Evolutionary conservation across 1,140 invertebrate species (phyloP), one percentile per base, ranked within the genome.

Genomic region (Drosophila kepulauana): DNA sequence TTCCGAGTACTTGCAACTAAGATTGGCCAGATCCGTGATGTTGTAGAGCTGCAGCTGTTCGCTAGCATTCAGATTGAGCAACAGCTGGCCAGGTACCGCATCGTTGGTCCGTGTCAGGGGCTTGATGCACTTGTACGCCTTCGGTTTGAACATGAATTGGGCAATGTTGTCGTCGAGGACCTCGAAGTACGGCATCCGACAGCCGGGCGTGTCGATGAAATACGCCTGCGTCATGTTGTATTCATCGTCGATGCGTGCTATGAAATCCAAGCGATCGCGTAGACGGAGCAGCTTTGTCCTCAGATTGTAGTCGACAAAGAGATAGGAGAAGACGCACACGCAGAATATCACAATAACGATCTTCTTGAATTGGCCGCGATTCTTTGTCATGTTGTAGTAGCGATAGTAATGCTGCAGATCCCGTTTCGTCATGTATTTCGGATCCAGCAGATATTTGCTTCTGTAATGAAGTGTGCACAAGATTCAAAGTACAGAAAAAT

Each of bases 181-280:
- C 75, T 96, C 94, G 58, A 98, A 93, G 7, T 95, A 94, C 1
- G 97, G 96, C 76, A 98, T 97, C 3, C 95, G 95, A 90, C 97
- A 98, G 16, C 96, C 96, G 6, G 94, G 92, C 1, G 95, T 97
- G 75, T 95, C 94, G n/a, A 98, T 95, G 11, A 94, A 94, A 49
- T 93, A 94, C 72, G 93, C 58, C 69, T 91, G 82, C 1, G 48
- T 92, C n/a, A 77, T 54, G 33, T 91, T 91, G 3, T 91, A 81
- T 1, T 76, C 66, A 20, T 81, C 82, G 20, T 91, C 88, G 43
- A 90, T 84, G 25, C 88, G 80, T 3, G 91, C 78, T 56, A 91
- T 73, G 25, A 92, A 92, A 10, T 91, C 91, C 38, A 92, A 86
- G 15, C 89, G 78, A 75, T 92, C 91, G 5, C 79, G 78, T 1